Conservation (phyloP, 1,140 invertebrate genomes). For the Trinorchestia longiramus region DNA sequence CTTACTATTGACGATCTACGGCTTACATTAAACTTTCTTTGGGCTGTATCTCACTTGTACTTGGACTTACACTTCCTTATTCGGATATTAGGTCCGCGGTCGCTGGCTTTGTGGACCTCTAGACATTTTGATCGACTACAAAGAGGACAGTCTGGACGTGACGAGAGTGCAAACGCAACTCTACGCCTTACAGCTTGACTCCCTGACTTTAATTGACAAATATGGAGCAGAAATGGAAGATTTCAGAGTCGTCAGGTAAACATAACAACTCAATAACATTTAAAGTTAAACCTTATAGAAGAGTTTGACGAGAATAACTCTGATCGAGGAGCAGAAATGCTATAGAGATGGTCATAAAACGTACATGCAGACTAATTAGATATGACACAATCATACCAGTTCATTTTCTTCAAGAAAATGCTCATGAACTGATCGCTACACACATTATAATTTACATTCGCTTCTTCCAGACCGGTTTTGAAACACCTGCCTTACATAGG, state of each 20-base stretch:
- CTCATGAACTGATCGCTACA: neutral
- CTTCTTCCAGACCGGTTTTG: conserved; percentile 61
- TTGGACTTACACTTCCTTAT: neutral
- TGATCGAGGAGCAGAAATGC: neutral
- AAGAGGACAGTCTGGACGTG: conserved; percentile 41
- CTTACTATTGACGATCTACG: neutral
- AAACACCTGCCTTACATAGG: conserved; percentile 66
- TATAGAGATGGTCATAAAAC: neutral
- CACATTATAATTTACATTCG: neutral
- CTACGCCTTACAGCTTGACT: conserved; percentile 63
- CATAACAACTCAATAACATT: neutral
- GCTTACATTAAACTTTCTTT: neutral
- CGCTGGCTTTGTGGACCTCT: conserved; percentile 64
- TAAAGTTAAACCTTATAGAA: neutral
- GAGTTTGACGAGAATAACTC: neutral
- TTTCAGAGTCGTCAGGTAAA: conserved; percentile 53
- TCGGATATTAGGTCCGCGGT: conserved; percentile 57
- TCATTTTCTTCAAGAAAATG: neutral
- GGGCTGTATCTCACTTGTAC: neutral
- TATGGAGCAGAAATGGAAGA: conserved; percentile 64
- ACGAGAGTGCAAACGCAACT: conserved; percentile 60
- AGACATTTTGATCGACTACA: conserved; percentile 64
- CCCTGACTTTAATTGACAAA: conserved; percentile 61
- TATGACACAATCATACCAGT: neutral
- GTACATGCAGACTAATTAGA: neutral